Evolutionary conservation across 1,140 invertebrate species (phyloP), one percentile per base, ranked within the genome.

Genomic region (Ips nitidus): DNA sequence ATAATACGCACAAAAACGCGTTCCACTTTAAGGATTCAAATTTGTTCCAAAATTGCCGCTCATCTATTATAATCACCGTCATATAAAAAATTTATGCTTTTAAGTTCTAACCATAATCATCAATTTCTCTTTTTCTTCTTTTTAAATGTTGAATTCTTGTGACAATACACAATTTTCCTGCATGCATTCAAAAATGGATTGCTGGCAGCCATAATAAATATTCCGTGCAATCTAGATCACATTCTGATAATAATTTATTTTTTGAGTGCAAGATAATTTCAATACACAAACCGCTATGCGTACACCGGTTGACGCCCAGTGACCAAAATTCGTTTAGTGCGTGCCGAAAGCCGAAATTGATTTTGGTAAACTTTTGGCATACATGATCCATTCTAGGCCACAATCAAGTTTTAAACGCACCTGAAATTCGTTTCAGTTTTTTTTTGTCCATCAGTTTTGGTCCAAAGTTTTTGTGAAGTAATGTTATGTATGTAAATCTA

Each of bases 341-440:
- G 38, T 52, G 60, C 37, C 4, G 37, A 47, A 47, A 62, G 37
- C 55, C 55, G 55, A 57, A 57, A 50, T 62, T 47, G 36, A 50
- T 62, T 62, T 62, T 62, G 60, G 60, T 62, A 45, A 62, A 62
- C 60, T 62, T 62, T 62, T 62, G 60, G 60, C 60, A 62, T 62
- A 62, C 60, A 62, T 62, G 60, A 62, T 43, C 60, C 60, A 62
- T 62, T 62, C 60, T 62, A 62, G 60, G 60, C 60, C 60, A 57
- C 45, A 62, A 47, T 62, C 43, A 62, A 43, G 22, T 62, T 62
- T 41, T 22, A 52, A 62, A 62, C 41, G 60, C 47, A 40, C 3
- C 60, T 61, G 55, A 57, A 40, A 22, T 22, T 22, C 22, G 22
- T 22, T 22, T 22, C 22, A 22, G 22, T 22, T 22, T 22, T 22